Evolutionary conservation across 2,888 invertebrate species (phyloP), one percentile per base, ranked within the genome.

Genomic region (Acanthopleura granulata): DNA sequence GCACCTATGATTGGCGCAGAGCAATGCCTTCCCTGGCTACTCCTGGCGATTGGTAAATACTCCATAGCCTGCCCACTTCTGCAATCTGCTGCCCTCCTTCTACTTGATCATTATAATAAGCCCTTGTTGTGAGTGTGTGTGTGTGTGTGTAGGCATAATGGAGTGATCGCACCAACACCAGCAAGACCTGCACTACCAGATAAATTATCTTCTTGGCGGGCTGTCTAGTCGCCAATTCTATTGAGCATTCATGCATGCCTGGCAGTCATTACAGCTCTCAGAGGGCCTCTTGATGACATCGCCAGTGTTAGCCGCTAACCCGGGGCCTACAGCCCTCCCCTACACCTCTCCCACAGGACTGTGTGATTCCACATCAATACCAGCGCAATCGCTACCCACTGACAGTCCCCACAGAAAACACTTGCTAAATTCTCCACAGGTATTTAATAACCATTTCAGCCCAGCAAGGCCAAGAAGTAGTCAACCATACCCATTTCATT

Each of bases 221-320:
- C 57, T 57, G 57, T 57, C 57, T 57, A 12, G 3, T 57, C 57
- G 57, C 57, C 57, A 57, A 57, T 57, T 57, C 57, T 9, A 57
- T 57, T 57, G 57, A 57, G 57, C 57, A 57, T 57, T 57, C 57
- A 57, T 57, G 57, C 57, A 57, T 57, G 57, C 57, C 57, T 57
- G 57, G 57, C 57, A 12, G 57, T 57, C 22, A 57, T 57, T n/a
- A 57, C 57, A 57, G 22, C 57, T 57, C 57, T 57, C 57, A 18
- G 22, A 57, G 57, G 57, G 57, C 18, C 22, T 57, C 22, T 22
- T 57, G 57, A 57, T 57, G 18, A 57, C 57, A 57, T 22, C n/a
- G 1, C 57, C 22, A 22, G 18, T 22, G 57, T 57, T 57, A 22
- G n/a, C 57, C 3, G 18, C 57, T 57, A 18, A 57, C 57, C 57